These are phyloP conservation scores for Nixonia krombeini DNA, from an alignment of 1,140 invertebrate genomes.

Conservation along the genomic window DNA sequence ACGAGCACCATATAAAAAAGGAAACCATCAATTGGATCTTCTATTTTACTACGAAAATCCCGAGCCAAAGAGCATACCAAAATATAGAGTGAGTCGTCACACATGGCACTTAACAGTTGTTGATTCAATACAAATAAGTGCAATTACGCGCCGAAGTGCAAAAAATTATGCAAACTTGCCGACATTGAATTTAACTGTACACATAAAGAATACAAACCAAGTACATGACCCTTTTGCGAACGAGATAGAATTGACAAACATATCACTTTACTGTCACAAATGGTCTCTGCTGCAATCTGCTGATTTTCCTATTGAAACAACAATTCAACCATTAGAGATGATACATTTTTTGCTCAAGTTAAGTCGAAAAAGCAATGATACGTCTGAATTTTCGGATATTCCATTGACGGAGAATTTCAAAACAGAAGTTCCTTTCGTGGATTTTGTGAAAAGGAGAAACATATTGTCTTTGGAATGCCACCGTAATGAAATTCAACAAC, in stretches of 20 bases:
- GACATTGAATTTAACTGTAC: conserved; percentile 75
- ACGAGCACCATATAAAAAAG: conserved; percentile 77
- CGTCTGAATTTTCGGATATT: conserved; percentile 60
- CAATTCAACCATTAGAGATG: conserved; percentile 71
- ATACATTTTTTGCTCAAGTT: conserved; percentile 72
- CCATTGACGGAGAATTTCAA: conserved; percentile 52
- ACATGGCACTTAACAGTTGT: conserved; percentile 79
- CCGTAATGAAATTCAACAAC: conserved; percentile 21
- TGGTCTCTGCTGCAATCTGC: conserved; percentile 71
- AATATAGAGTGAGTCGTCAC: conserved; percentile 78
- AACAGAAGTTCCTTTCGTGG: conserved; percentile 50
- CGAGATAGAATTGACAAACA: conserved; percentile 75
- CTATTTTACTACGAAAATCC: conserved; percentile 82
- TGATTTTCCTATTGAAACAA: conserved; percentile 57
- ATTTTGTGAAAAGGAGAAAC: conserved; percentile 60
- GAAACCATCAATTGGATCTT: conserved; percentile 77
- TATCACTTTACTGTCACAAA: conserved; percentile 72
- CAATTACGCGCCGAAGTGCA: conserved; percentile 71
- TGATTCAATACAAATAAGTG: conserved; percentile 77
- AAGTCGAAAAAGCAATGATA: conserved; percentile 44
- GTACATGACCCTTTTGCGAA: conserved; percentile 74
- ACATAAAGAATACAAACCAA: conserved; percentile 78
- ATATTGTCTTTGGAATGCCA: conserved; percentile 47
- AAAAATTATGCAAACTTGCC: conserved; percentile 68
- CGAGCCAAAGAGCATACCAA: conserved; percentile 64